Evolutionary conservation across 2,888 invertebrate genomes (phyloP).

Genomic region (Seira musarum): DNA sequence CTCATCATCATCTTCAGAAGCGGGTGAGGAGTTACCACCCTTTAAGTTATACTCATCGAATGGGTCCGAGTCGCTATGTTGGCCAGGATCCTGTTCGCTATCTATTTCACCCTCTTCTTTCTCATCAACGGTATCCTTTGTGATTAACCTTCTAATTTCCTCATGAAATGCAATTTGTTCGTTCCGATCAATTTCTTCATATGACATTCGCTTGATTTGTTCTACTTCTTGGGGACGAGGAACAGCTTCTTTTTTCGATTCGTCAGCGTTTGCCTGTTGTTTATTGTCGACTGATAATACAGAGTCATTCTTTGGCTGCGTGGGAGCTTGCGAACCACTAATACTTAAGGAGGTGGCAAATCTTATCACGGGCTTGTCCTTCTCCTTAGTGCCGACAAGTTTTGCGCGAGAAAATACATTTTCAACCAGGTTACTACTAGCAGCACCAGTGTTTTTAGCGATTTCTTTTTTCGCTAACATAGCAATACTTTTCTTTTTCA

Average conservation of each 20-base stretch:
- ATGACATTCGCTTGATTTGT: neutral
- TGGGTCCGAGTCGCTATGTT: neutral
- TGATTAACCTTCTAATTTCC: too few species aligned
- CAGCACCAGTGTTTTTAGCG: constrained; percentile 2
- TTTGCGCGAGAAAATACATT: constrained; percentile 46
- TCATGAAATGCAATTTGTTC: neutral
- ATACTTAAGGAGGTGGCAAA: constrained; percentile 46
- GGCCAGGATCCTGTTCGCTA: neutral
- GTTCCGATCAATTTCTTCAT: neutral
- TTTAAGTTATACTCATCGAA: constrained; percentile 4
- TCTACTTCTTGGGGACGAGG: neutral
- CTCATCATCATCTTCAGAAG: constrained; percentile 48
- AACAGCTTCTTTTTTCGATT: neutral
- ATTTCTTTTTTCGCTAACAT: constrained; percentile 17
- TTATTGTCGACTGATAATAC: neutral
- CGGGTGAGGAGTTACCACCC: constrained; percentile 33
- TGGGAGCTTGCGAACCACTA: neutral
- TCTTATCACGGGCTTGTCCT: constrained; percentile 60
- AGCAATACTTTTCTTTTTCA: constrained; percentile 36
- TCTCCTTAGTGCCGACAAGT: constrained; percentile 52
- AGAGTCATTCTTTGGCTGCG: neutral
- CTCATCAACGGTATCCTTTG: constrained; percentile 5
- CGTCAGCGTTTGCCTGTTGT: neutral
- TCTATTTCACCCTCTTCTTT: constrained; percentile 31
- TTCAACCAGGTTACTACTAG: constrained; percentile 18